Percentiles rank a stretch among this genome's conserved stretches.
phyloP scores from a whole-genome alignment of 2,888 invertebrate species.

The Acleris holmiana region DNA sequence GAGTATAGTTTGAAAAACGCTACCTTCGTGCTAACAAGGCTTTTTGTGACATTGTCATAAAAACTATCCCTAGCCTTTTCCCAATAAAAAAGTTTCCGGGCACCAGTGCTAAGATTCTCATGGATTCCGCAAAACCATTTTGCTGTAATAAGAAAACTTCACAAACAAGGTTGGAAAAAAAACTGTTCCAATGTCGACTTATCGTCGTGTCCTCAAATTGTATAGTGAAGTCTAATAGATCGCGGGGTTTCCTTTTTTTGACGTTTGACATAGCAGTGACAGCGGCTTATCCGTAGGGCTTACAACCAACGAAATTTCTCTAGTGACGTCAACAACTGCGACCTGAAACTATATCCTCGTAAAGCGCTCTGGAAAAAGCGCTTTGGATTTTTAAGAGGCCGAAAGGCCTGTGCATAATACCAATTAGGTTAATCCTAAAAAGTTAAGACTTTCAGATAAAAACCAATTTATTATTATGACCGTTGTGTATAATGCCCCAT shows the following conservation, averaged over 20 bases:
- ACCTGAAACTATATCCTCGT: neutral
- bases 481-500: no score
- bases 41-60: no score
- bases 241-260: constrained; percentile 15
- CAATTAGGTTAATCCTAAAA: no score
- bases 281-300: constrained; percentile 28
- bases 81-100: no score
- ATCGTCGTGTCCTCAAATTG: constrained; percentile 4
- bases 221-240: constrained; percentile 12
- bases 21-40: no score
- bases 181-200: constrained; percentile 8
- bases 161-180: neutral
- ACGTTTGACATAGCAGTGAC: constrained; percentile 33
- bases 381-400: no score
- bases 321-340: neutral
- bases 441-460: no score
- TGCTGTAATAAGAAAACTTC: constrained; percentile 1
- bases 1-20: no score
- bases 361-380: no score
- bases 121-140: neutral
- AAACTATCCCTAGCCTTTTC: no score
- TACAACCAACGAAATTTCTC: constrained; percentile 18
- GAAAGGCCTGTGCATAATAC: no score
- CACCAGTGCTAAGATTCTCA: neutral
- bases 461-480: no score